Conservation (phyloP, 2,113 vertebrate genomes). For the Anseranas semipalmata region DNA sequence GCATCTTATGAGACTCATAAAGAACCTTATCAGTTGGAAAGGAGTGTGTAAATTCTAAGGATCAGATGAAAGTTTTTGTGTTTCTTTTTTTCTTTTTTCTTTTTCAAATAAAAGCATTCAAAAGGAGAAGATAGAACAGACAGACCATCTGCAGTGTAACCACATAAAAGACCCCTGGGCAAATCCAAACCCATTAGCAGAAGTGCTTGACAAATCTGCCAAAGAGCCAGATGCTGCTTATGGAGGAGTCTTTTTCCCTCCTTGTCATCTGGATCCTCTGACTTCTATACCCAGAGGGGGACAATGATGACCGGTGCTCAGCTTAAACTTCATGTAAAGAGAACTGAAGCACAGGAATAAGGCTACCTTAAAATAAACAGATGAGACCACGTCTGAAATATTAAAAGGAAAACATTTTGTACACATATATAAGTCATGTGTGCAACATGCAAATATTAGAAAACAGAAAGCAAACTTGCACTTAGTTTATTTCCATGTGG, state of each 20-base stretch:
- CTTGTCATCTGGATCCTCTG: constrained; percentile 46
- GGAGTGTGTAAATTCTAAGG: constrained; percentile 7
- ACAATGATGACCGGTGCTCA: neutral
- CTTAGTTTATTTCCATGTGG: neutral
- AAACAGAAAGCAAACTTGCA: neutral
- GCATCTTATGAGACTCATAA: constrained; percentile 54
- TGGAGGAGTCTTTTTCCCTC: constrained; percentile 16
- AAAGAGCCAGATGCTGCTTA: constrained; percentile 71
- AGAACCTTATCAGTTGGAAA: constrained; percentile 55
- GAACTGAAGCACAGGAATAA: neutral
- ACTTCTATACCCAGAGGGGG: constrained; percentile 49
- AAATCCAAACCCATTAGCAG: constrained; percentile 73
- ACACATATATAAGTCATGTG: fast-evolving
- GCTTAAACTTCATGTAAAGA: neutral
- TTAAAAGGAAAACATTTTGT: neutral
- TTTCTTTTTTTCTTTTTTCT: neutral
- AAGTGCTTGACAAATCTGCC: constrained; percentile 72
- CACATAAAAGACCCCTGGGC: constrained; percentile 74
- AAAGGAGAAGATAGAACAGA: constrained; percentile 63
- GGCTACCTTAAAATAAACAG: neutral
- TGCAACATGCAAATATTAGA: neutral
- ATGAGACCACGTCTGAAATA: neutral
- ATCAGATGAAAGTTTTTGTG: constrained; percentile 15
- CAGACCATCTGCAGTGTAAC: constrained; percentile 71
- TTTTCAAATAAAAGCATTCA: constrained; percentile 44